These are phyloP conservation scores for Desoria tigrina DNA, from an alignment of 2,888 invertebrate species.

Conservation along the genomic window DNA sequence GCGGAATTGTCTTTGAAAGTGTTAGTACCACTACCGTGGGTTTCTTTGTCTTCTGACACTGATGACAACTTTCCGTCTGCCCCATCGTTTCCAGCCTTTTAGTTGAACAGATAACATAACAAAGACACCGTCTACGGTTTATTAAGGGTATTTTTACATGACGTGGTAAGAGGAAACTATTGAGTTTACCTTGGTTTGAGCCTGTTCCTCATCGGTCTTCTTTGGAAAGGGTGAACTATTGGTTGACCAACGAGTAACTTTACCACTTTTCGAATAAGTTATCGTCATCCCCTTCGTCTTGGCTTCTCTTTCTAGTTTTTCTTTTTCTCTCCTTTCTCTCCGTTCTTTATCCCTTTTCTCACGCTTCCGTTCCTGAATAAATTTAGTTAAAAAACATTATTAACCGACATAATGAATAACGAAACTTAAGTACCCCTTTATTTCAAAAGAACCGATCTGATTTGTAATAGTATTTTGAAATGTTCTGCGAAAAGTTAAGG, in stretches of 20 bases:
- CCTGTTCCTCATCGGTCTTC: not conserved
- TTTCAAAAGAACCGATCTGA: no score
- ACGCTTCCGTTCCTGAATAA: constrained; percentile 10
- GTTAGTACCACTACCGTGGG: no score
- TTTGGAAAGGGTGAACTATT: constrained; percentile 13
- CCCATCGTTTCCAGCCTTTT: not conserved
- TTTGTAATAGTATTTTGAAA: no score
- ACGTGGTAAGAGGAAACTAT: no score
- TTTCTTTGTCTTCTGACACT: not conserved
- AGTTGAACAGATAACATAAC: not conserved
- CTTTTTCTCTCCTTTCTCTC: not conserved
- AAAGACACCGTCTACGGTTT: no score
- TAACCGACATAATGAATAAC: no score
- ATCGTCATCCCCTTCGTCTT: constrained; percentile 9
- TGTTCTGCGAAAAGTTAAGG: no score
- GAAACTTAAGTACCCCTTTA: no score
- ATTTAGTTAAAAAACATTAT: no score
- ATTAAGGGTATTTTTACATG: no score
- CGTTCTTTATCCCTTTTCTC: constrained; percentile 16
- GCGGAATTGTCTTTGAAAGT: not conserved
- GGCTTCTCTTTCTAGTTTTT: constrained; percentile 12
- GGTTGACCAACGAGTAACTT: constrained; percentile 13
- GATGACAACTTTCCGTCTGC: not conserved
- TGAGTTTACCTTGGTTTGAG: not conserved
- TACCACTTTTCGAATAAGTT: constrained; percentile 16